Evolutionary conservation across 2,797 vertebrate species (phyloP).

Genomic region (Enteromius afrohamiltoni): DNA sequence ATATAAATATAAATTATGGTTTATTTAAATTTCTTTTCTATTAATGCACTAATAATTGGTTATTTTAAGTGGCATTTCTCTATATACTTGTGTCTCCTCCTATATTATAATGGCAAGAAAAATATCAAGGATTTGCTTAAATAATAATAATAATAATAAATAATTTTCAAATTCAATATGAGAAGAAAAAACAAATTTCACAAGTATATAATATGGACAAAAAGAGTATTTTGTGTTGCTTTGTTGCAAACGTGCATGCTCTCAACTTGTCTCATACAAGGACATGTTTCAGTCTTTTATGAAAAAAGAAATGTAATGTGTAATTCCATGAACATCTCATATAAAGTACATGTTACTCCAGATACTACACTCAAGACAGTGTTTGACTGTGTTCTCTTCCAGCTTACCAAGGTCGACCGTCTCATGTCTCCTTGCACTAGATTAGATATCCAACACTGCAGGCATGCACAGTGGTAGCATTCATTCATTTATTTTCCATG

Average conservation of each 20-base stretch:
- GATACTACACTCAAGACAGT: slow-evolving; percentile 2
- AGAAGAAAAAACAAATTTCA: not conserved
- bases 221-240: not conserved
- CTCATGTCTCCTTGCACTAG: not conserved
- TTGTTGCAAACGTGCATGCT: not conserved
- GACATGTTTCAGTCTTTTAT: not conserved
- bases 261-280: not conserved
- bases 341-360: not conserved
- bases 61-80: too few species aligned
- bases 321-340: not conserved
- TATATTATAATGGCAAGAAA: not conserved
- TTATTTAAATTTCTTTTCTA: too few species aligned
- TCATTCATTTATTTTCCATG: not conserved
- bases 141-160: too few species aligned
- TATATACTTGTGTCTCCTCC: too few species aligned
- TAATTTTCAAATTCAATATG: not conserved
- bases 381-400: slow-evolving; percentile 2
- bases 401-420: slow-evolving; percentile 5
- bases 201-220: not conserved
- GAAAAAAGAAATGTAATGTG: not conserved
- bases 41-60: too few species aligned
- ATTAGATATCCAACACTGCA: not conserved
- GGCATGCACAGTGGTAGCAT: not conserved
- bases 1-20: too few species aligned
- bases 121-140: not conserved